A percentile compares a stretch with the other conserved stretches of the same genome.
These are phyloP conservation scores for Agelas oroides DNA, from an alignment of 37 sponge, comb jelly and placozoan genomes.

Conservation along the genomic window DNA sequence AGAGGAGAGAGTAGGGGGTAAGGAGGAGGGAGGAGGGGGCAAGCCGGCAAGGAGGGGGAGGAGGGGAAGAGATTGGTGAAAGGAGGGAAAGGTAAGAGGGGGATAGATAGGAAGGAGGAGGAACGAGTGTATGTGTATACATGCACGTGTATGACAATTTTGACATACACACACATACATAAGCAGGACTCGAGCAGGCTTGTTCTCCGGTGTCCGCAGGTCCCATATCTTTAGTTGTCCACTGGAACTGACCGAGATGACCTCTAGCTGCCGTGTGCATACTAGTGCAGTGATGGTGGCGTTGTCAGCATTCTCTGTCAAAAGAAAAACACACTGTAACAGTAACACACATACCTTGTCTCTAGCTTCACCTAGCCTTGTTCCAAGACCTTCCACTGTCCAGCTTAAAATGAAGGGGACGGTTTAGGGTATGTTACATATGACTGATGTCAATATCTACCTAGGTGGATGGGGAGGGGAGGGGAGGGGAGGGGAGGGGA, in stretches of 20 bases:
- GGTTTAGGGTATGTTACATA: too few species aligned
- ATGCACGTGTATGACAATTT: too few species aligned
- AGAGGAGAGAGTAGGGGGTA: too few species aligned
- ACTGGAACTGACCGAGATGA: slow-evolving; percentile 60
- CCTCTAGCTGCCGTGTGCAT: slow-evolving; percentile 33
- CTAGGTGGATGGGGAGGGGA: too few species aligned
- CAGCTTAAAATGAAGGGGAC: too few species aligned
- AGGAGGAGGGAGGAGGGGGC: neutral
- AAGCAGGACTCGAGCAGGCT: slow-evolving; percentile 17
- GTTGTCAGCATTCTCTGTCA: slow-evolving; percentile 58
- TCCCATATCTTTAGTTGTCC: slow-evolving; percentile 81
- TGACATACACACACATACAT: slow-evolving; percentile 39
- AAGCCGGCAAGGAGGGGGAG: neutral
- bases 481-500: too few species aligned
- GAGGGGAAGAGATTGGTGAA: neutral
- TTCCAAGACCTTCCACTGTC: too few species aligned
- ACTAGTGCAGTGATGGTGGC: slow-evolving; percentile 50
- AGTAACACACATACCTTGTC: neutral
- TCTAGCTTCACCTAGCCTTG: too few species aligned
- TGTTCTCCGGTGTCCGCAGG: slow-evolving; percentile 29
- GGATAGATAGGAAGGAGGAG: too few species aligned
- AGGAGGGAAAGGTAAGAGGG: neutral
- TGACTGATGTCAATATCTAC: too few species aligned
- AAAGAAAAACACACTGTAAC: neutral
- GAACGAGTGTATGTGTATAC: too few species aligned